Percentiles rank a stretch among this genome's conserved stretches.
Evolutionary conservation across 1,140 invertebrate species (phyloP).

Genomic region (Zaprionus vittiger): DNA sequence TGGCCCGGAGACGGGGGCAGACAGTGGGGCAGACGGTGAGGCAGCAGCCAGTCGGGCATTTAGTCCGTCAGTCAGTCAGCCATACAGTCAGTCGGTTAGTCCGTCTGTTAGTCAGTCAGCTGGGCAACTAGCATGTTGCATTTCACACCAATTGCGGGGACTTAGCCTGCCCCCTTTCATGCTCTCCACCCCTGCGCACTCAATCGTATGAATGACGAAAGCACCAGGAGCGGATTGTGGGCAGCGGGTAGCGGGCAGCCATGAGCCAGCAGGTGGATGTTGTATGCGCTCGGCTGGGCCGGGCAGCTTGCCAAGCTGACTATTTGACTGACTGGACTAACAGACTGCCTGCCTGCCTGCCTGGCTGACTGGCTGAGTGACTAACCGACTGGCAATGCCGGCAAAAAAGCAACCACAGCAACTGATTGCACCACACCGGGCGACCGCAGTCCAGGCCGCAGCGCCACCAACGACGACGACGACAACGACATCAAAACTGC

Average conservation of each 20-base stretch:
- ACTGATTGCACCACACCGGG: slow-evolving; percentile 75
- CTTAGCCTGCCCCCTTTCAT: slow-evolving; percentile 20
- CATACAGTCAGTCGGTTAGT: slow-evolving; percentile 13
- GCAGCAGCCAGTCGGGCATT: slow-evolving; percentile 19
- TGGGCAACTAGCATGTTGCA: slow-evolving; percentile 67
- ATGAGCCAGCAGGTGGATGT: slow-evolving; percentile 33
- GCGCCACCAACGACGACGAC: slow-evolving; percentile 42
- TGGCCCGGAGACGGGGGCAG: not conserved
- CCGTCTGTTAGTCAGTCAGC: slow-evolving; percentile 17
- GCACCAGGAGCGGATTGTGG: slow-evolving; percentile 21
- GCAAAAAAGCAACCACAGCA: slow-evolving; percentile 76
- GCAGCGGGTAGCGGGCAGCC: not conserved
- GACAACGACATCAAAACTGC: slow-evolving; percentile 45
- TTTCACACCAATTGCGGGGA: slow-evolving; percentile 76
- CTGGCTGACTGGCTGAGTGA: slow-evolving; percentile 29
- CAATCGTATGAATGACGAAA: slow-evolving; percentile 79
- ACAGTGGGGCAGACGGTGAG: slow-evolving; percentile 13
- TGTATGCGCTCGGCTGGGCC: slow-evolving; percentile 52
- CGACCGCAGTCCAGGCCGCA: slow-evolving; percentile 73
- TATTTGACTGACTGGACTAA: slow-evolving; percentile 45
- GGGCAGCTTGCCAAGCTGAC: slow-evolving; percentile 64
- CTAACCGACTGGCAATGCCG: slow-evolving; percentile 62
- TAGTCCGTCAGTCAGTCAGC: slow-evolving; percentile 11
- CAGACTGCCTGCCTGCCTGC: slow-evolving; percentile 8
- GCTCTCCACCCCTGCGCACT: slow-evolving; percentile 65